Base-by-base conservation (phyloP, 2,888 invertebrate species). In the Leistus spinibarbis region DNA sequence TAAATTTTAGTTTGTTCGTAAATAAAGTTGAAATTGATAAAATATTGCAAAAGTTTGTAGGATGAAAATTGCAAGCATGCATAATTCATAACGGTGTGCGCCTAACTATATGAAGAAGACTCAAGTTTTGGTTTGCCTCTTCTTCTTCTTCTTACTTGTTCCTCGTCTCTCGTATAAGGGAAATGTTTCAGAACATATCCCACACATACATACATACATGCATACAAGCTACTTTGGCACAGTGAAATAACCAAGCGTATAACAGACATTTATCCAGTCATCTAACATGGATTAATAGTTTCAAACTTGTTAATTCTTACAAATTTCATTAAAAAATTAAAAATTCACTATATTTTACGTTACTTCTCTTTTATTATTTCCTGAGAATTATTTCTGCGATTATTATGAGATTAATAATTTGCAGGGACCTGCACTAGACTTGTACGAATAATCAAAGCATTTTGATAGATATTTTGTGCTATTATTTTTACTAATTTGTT, bases 1-100 rank as follows among this genome's bases (percentile, higher is more conserved):
- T 86, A 86, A 85, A 86, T 86, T 86, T 84, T 84, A 85, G 85
- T 86, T 86, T 86, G 85, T 85, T 86, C 86, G 85, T 86, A 86
- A 86, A 86, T 86, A 86, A 86, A 86, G 85, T 86, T 85, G 83
- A 85, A 86, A 86, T 86, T 86, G 86, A 86, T 86, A 86, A 86
- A 86, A 86, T 86, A 86, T 86, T 84, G 85, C 86, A 79, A 83
- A 86, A 86, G 85, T 86, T 86, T 85, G 84, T 83, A 82, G 85
- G 84, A 85, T 84, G 86, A 86, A 86, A 86, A 86, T 86, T 86
- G 86, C 86, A 86, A 85, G 84, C 83, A 86, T 86, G 85, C 86
- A 86, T 86, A 86, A 86, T 86, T 86, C 86, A 86, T 86, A 76
- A 75, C 75, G 54, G 84, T 83, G 82, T 40, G 40, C 40, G 60